Evolutionary conservation across 2,888 invertebrate species (phyloP), one percentile per base, ranked within the genome.

Genomic region (Drosophila anceps): DNA sequence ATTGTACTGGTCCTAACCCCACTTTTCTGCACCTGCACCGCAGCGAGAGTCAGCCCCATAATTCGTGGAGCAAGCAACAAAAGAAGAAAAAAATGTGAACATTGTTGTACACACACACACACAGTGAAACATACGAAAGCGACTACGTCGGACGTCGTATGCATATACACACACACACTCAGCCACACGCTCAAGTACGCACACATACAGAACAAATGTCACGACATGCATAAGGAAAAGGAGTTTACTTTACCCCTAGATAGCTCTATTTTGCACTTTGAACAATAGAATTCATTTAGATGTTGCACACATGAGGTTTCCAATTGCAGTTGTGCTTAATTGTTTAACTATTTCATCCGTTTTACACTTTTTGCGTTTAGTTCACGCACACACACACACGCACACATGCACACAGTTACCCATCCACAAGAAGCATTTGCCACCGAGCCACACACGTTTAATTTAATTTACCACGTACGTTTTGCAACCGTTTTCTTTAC

Each of bases 21-120:
- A 85, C 85, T 85, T 85, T 85, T 85, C 76, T 78, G 77, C 90
- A 90, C 91, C 90, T 91, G 85, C 88, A 90, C 64, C 82, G 64
- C n/a, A 69, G 70, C 76, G 69, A 71, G 69, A 70, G 76, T 69
- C 80, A 82, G 81, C 84, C 81, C 88, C 82, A 90, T 75, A 82
- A 82, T 88, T 78, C 74, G 76, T 79, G 84, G 87, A 87, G 76
- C 82, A 79, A 83, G 78, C 89, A 72, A 86, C 73, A 76, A 76
- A 90, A 79, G 80, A 87, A 83, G 41, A 83, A 43, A 37, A 84
- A 84, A 84, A 84, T 84, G 87, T 89, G 84, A 87, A 84, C 84
- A 87, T 84, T 89, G 84, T 84, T 84, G 84, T 84, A 84, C 90
- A 89, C 82, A 79, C 64, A 78, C 55, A 69, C 59, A 70, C 62